Percentiles rank a stretch among this genome's conserved stretches.
Evolutionary conservation across 2,113 vertebrate genomes (phyloP).

Genomic region (Salvelinus fontinalis): DNA sequence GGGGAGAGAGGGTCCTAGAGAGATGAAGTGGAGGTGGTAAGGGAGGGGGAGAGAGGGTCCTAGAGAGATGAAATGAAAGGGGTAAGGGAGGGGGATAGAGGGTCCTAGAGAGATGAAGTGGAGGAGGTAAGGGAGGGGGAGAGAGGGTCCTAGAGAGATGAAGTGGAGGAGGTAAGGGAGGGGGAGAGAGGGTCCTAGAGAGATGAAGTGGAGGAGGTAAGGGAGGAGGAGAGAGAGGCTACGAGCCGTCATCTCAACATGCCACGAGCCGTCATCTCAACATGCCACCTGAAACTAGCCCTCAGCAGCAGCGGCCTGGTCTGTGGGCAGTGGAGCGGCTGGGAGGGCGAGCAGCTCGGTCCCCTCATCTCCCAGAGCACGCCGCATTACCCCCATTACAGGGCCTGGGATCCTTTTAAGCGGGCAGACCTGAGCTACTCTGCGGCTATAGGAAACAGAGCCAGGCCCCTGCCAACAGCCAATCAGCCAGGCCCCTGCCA

Average conservation of each 20-base stretch:
- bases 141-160: too few relatives aligned
- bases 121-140: too few relatives aligned
- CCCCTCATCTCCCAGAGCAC: constrained; percentile 24
- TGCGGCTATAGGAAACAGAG: constrained; percentile 33
- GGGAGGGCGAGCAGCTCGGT: background rate
- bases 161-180: too few relatives aligned
- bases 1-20: too few relatives aligned
- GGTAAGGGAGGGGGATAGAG: too few relatives aligned
- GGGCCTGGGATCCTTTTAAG: constrained; percentile 22
- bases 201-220: too few relatives aligned
- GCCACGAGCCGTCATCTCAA: background rate
- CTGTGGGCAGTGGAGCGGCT: background rate
- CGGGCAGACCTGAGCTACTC: background rate
- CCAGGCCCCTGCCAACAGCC: constrained; percentile 7
- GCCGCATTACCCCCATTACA: constrained; percentile 40
- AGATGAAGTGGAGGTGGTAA: too few relatives aligned
- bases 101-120: too few relatives aligned
- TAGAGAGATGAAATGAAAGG: too few relatives aligned
- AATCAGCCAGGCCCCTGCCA: background rate
- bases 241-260: background rate
- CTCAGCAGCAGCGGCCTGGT: background rate
- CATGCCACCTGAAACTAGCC: constrained; percentile 22
- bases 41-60: too few relatives aligned
- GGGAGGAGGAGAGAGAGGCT: too few relatives aligned
- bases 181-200: too few relatives aligned